Conservation (phyloP, 2,113 vertebrate genomes). For the Microtus ochrogaster region DNA sequence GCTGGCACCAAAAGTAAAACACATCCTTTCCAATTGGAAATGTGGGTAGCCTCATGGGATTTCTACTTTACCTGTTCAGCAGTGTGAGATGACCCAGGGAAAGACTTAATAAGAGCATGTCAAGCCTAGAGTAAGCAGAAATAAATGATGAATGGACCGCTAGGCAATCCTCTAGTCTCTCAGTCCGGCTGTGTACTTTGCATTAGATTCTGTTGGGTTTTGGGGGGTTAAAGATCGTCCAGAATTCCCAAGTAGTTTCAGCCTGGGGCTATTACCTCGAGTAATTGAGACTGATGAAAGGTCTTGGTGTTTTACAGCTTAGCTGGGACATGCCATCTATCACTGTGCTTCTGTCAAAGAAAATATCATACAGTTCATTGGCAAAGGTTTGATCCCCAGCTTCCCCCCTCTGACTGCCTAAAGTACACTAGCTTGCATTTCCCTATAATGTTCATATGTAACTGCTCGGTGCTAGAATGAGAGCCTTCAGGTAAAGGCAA, state of each 20-base stretch:
- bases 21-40: background rate
- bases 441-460: conserved; percentile 72
- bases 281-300: conserved; percentile 84
- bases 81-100: conserved; percentile 74
- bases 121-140: conserved; percentile 31
- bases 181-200: background rate
- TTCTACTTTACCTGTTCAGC: conserved; percentile 68
- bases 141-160: conserved; percentile 62
- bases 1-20: background rate
- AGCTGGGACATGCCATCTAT: conserved; percentile 80
- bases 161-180: background rate
- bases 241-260: conserved; percentile 76
- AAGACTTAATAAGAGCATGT: conserved; percentile 74
- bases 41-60: conserved; percentile 11
- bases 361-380: conserved; percentile 81
- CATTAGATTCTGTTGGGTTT: conserved; percentile 66
- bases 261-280: conserved; percentile 81
- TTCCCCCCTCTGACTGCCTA: conserved; percentile 47
- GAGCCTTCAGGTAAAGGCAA: conserved; percentile 77
- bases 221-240: conserved; percentile 67
- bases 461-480: conserved; percentile 49
- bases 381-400: conserved; percentile 75
- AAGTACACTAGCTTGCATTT: conserved; percentile 59
- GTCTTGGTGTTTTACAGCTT: conserved; percentile 78
- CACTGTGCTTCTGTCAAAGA: conserved; percentile 83